Conservation (phyloP, 2,797 vertebrate species). For the Champsocephalus esox region DNA sequence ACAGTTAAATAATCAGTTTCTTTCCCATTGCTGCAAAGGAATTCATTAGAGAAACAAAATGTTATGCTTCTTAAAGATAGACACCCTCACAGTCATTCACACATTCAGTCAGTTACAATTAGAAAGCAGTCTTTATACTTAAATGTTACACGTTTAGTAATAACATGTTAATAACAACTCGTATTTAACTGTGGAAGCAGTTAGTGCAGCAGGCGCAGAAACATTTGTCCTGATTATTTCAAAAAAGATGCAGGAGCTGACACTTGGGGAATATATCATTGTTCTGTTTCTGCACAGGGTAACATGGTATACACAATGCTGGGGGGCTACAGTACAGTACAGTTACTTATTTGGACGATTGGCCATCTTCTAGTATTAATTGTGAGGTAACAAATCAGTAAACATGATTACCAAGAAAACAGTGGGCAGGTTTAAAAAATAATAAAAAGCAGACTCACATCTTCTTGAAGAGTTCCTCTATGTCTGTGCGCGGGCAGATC, state of each 20-base stretch:
- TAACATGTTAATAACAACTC: conserved; percentile 56
- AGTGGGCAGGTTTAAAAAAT: background rate
- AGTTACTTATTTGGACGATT: conserved; percentile 7
- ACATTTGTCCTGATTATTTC: conserved; percentile 61
- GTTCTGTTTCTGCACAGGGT: conserved; percentile 1
- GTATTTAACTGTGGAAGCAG: conserved; percentile 89
- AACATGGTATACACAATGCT: conserved; percentile 6
- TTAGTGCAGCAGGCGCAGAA: conserved; percentile 92
- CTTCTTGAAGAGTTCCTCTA: conserved; percentile 97
- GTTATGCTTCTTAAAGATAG: conserved; percentile 73
- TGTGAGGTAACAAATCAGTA: background rate
- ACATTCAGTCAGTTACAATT: conserved; percentile 63
- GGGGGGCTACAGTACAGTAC: background rate
- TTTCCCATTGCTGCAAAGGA: conserved; percentile 99
- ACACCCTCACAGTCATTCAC: conserved; percentile 71
- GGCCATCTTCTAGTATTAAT: background rate
- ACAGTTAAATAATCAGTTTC: conserved; percentile 99
- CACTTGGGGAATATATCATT: conserved; percentile 19
- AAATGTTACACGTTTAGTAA: conserved; percentile 60
- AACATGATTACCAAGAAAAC: background rate
- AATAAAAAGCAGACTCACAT: conserved; percentile 87
- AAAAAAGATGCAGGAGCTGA: conserved; percentile 54
- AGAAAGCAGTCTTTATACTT: conserved; percentile 59
- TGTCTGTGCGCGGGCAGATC: conserved; percentile 98
- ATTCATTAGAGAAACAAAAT: conserved; percentile 91